Conservation (phyloP, 2,888 invertebrate genomes). For the Tricholauxania praeusta region DNA sequence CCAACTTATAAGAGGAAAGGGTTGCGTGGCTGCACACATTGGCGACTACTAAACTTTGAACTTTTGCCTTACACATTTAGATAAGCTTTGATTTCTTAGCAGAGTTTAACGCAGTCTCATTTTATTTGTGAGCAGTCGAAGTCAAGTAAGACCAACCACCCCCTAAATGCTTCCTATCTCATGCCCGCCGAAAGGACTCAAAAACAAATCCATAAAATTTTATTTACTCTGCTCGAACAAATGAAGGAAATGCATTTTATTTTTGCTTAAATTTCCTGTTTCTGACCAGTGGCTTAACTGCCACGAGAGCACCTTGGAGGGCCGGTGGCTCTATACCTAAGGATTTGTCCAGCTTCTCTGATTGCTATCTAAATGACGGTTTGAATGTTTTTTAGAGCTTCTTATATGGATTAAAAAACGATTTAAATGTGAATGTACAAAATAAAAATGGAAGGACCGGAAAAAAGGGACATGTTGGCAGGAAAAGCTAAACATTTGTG, state of each 20-base stretch:
- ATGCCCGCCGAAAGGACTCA: constrained; percentile 2
- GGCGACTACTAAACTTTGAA: constrained; percentile 12
- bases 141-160: not conserved
- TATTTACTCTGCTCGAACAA: constrained; percentile 45
- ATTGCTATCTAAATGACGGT: constrained; percentile 32
- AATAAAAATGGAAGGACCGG: not conserved
- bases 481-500: constrained; percentile 19
- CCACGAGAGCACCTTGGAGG: not conserved
- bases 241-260: constrained; percentile 33
- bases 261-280: constrained; percentile 40
- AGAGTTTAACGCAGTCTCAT: not conserved
- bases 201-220: constrained; percentile 58
- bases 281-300: constrained; percentile 12
- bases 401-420: constrained; percentile 25
- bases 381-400: constrained; percentile 16
- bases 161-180: not conserved
- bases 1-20: not conserved
- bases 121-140: not conserved
- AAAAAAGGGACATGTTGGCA: not conserved
- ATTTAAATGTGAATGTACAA: constrained; percentile 28
- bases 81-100: constrained; percentile 41
- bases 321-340: not conserved
- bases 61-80: constrained; percentile 32
- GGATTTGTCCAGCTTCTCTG: not conserved
- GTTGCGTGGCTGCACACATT: not conserved